A percentile compares a stretch with the other conserved stretches of the same genome.
Evolutionary conservation across 2,797 vertebrate genomes (phyloP).

Genomic region (Vespertilio murinus): DNA sequence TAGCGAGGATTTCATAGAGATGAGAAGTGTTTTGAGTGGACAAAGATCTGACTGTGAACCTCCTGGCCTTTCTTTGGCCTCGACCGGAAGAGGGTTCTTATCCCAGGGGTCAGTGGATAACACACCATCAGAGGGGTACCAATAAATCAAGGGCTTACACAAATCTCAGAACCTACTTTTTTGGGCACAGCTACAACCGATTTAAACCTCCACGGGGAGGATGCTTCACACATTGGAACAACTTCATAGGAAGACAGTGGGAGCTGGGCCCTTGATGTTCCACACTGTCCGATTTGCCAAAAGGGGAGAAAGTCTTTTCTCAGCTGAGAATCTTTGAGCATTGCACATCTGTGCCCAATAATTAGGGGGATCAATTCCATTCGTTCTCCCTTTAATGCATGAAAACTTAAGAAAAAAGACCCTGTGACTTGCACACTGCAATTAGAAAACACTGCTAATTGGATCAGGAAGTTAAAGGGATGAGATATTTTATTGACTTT

Average conservation of each 20-base stretch:
- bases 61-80: background rate
- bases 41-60: background rate
- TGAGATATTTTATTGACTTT: background rate
- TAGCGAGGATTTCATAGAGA: background rate
- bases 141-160: conserved; percentile 30
- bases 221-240: background rate
- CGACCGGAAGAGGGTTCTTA: background rate
- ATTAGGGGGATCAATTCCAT: background rate
- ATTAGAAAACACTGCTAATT: conserved; percentile 28
- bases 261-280: background rate
- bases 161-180: background rate
- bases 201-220: background rate
- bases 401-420: background rate
- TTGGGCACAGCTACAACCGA: background rate
- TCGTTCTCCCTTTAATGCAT: background rate
- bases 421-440: background rate
- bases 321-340: background rate
- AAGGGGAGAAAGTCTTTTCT: background rate
- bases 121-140: background rate
- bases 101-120: background rate
- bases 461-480: conserved; percentile 37
- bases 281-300: background rate
- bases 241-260: background rate
- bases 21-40: background rate
- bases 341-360: background rate